Evolutionary conservation across 2,888 invertebrate genomes (phyloP).

Genomic region (Tetragnatha montana): DNA sequence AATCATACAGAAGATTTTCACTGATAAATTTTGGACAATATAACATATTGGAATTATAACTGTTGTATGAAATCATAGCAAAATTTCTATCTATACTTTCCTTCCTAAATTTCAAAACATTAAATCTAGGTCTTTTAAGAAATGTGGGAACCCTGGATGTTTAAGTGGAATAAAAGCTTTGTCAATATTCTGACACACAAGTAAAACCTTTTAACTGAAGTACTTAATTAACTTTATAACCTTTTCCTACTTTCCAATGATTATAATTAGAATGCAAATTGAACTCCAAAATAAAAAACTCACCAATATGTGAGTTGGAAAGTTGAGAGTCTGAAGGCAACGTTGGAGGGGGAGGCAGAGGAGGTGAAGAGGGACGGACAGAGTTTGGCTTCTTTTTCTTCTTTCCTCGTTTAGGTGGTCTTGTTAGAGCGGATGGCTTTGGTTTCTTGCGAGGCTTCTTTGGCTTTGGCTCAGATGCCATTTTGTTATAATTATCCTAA

Average conservation of each 20-base stretch:
- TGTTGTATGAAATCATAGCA: background rate
- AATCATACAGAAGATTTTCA: background rate
- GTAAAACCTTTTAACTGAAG: no score
- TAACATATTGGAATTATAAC: background rate
- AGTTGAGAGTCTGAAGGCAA: conserved; percentile 24
- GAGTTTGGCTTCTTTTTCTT: conserved; percentile 80
- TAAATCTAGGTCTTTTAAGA: no score
- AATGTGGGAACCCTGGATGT: no score
- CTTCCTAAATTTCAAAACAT: no score
- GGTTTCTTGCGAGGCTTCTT: conserved; percentile 80
- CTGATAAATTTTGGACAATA: no score
- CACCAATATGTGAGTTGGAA: conserved; percentile 27
- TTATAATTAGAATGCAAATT: background rate
- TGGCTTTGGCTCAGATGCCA: conserved; percentile 86
- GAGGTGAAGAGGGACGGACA: conserved; percentile 76
- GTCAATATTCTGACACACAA: no score
- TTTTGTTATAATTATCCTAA: conserved; percentile 87
- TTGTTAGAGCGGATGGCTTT: conserved; percentile 77
- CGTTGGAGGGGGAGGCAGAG: conserved; percentile 69
- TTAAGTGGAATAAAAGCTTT: no score
- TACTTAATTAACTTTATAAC: no score
- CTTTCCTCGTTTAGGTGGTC: conserved; percentile 78
- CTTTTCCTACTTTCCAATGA: no score
- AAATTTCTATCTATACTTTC: no score
- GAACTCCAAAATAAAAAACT: background rate